These are phyloP conservation scores for Exephanes ischioxanthus DNA, from an alignment of 2,888 invertebrate species.

Conservation along the genomic window DNA sequence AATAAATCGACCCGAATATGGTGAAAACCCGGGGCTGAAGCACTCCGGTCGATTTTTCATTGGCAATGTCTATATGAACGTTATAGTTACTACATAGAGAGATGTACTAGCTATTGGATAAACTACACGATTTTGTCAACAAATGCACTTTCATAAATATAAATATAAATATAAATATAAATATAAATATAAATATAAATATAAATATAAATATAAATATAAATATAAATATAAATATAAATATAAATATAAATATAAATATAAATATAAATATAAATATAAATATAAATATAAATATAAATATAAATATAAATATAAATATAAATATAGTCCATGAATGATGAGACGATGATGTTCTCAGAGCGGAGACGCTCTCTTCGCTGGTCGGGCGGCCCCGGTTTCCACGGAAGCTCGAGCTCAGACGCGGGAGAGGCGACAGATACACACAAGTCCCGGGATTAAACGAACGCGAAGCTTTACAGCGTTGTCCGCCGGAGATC, in stretches of 20 bases:
- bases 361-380: slow-evolving; percentile 9
- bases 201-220: neutral
- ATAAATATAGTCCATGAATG: neutral
- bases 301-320: neutral
- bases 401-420: slow-evolving; percentile 61
- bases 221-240: neutral
- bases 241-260: slow-evolving; percentile 12
- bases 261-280: slow-evolving; percentile 23
- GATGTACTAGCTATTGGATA: no score
- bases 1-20: no score
- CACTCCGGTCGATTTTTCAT: no score
- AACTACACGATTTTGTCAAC: no score
- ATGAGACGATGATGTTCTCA: slow-evolving; percentile 39
- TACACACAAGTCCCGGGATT: slow-evolving; percentile 34
- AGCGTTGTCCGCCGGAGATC: slow-evolving; percentile 43
- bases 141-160: no score
- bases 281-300: neutral
- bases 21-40: no score
- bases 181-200: neutral
- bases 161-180: slow-evolving; percentile 14
- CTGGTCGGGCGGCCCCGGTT: slow-evolving; percentile 31
- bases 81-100: no score
- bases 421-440: slow-evolving; percentile 58
- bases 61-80: no score
- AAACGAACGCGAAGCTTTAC: slow-evolving; percentile 58